Base-by-base conservation (phyloP, 2,888 invertebrate genomes). In the Oligia latruncula region DNA sequence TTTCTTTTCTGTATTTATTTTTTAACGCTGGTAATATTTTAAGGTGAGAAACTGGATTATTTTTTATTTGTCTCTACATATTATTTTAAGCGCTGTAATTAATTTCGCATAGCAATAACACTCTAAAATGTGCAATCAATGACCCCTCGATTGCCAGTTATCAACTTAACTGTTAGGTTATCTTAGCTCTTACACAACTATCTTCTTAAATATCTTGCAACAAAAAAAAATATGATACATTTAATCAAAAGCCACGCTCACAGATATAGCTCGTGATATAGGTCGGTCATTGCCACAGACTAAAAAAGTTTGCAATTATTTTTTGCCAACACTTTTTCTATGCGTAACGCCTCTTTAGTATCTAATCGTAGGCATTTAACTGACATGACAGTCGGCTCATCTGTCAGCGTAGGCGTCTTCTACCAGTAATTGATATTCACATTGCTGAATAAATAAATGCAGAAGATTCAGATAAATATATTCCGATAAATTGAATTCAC, bases 211-310 rank as follows among this genome's bases (percentile, higher is more conserved):
- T 8, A 23, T 40, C 17, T n/a, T 52, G 6, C 35, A 52, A 52
- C 15, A 20, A 43, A n/a, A n/a, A 83, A 40, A 17, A 77, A 11
- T 29, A 1, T 46, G 29, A 17, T 15, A 40, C 3, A 40, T 35
- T 17, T 13, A 60, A 73, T 74, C 46, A 60, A 40, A 64, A 62
- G 60, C 60, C 40, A 13, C 15, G 35, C 13, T 2, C 40, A 46
- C 13, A 64, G 82, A 82, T 60, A 65, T 67, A 66, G 6, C 49
- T 58, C 40, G 46, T n/a, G 35, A 87, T 87, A 77, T 85, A 81
- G 85, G 87, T 85, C 87, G 85, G 85, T 85, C 85, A 87, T 74
- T 66, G 87, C 60, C 85, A 46, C 20, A 67, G 29, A 35, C n/a
- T 46, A 72, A 64, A 77, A 70, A 75, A 66, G 55, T 23, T 58